Evolutionary conservation across 2,888 invertebrate species (phyloP), one percentile per base, ranked within the genome.

Genomic region (Electrophaes corylata): DNA sequence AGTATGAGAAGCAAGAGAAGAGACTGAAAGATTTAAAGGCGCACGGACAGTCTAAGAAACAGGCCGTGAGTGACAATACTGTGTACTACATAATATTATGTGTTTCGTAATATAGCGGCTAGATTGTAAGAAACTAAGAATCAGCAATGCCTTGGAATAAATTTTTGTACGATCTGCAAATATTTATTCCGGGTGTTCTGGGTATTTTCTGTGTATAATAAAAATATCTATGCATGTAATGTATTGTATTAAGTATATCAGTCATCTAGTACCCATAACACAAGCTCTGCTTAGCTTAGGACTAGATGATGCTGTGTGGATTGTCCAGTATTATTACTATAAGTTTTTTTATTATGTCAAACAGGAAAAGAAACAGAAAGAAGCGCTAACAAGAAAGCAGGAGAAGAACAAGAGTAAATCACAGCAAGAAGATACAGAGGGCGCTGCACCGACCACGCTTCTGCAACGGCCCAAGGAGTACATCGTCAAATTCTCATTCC

Each of bases 1-100:
- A 99, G 66, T 99, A 96, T 79, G 99, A 99, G 80, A 99, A 99
- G 78, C 99, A 99, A 81, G 99, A 99, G 83, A 99, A 98, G 84
- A 93, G 95, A 59, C 81, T 99, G n/a, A 98, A 96, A 71, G 99
- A 98, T 54, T 79, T 99, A 82, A 99, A 99, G 91, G 95, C 97
- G 1, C 96, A 97, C 39, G 99, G 99, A 44, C 97, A 98, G 79
- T 98, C 98, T 0, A 97, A 97, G 81, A 99, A 99, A 88, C 95
- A 96, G 71, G 99, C 99, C 0, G 94, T 94, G 74, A 40, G 49
- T 40, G 10, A 23, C n/a, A 20, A 1, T n/a, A 19, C 19, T 40
- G 40, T 16, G 20, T 16, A 14, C n/a, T 33, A 33, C n/a, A n/a
- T 33, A n/a, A 33, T n/a, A 33, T 8, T 26, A 26, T 33, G 11